These are phyloP conservation scores for Epicauta chinensis DNA, from an alignment of 1,140 invertebrate species.

Conservation along the genomic window DNA sequence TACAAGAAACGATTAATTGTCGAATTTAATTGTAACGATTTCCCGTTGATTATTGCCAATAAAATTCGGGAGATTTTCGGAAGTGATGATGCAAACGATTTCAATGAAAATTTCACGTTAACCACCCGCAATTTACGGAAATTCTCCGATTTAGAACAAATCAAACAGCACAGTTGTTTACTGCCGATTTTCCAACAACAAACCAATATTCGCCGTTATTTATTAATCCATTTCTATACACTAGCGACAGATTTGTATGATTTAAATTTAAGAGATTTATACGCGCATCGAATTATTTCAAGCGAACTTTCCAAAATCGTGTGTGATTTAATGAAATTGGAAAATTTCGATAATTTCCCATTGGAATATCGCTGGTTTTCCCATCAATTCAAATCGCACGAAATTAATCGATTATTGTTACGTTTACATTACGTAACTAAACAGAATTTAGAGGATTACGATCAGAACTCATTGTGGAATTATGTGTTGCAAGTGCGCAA, in stretches of 20 bases:
- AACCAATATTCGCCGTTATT: constrained; percentile 9
- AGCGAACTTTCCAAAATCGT: not conserved
- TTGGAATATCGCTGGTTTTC: too few species aligned
- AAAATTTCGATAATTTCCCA: not conserved
- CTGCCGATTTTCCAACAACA: constrained; percentile 5
- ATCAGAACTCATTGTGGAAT: constrained; percentile 19
- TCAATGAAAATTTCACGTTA: constrained; percentile 27
- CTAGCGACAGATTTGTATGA: constrained; percentile 26
- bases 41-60: constrained; percentile 28
- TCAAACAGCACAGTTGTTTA: constrained; percentile 37
- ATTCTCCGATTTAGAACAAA: constrained; percentile 33
- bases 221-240: constrained; percentile 37
- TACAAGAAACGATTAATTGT: constrained; percentile 51
- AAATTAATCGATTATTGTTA: too few species aligned
- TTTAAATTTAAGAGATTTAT: constrained; percentile 5
- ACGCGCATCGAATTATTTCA: not conserved
- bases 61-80: constrained; percentile 22
- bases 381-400: too few species aligned
- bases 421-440: too few species aligned
- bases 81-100: not conserved
- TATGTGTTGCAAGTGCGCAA: constrained; percentile 22
- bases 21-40: constrained; percentile 45
- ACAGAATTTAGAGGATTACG: too few species aligned
- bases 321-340: not conserved
- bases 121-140: constrained; percentile 30